Evolutionary conservation across 2,888 invertebrate genomes (phyloP), one percentile per base, ranked within the genome.

Genomic region (Elegia similella): DNA sequence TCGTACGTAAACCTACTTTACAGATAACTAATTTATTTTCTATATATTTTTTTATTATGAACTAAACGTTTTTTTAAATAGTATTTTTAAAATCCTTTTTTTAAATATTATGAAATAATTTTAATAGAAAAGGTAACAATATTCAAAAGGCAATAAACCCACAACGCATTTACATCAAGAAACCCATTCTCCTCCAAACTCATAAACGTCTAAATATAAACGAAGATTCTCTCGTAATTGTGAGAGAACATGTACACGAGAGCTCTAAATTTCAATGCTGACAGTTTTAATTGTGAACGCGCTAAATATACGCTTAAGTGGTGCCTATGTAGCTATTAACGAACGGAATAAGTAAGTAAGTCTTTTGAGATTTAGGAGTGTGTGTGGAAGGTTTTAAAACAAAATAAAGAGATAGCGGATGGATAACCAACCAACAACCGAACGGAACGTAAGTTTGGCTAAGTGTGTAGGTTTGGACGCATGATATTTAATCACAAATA

Each of bases 271-370:
- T 65, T 64, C 55, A 68, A 61, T 62, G 67, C 57, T 69, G 68
- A 69, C 69, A 65, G 70, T 68, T 70, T 70, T 70, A 70, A 70
- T 70, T 70, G 68, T 70, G 44, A 68, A 68, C 61, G 78, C 76
- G 78, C 75, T 76, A 80, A 81, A 83, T 81, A 80, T 70, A 68
- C 80, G 73, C 75, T 64, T 76, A 76, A 82, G 79, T 76, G 76
- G 78, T 71, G 75, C 76, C 76, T 75, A 72, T 75, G 76, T 73
- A 66, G 73, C 83, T 84, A 86, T 86, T 83, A 85, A 85, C 77
- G 84, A 82, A 77, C 50, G 50, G 50, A 50, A 50, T 50, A 50
- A 50, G 50, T 34, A 34, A 1, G 17, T 50, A 38, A 50, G 50
- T 50, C 50, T 50, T 50, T 62, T 67, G 29, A 59, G 44, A 59